Evolutionary conservation across 1,140 invertebrate species (phyloP), one percentile per base, ranked within the genome.

Genomic region (Chymomyza costata): DNA sequence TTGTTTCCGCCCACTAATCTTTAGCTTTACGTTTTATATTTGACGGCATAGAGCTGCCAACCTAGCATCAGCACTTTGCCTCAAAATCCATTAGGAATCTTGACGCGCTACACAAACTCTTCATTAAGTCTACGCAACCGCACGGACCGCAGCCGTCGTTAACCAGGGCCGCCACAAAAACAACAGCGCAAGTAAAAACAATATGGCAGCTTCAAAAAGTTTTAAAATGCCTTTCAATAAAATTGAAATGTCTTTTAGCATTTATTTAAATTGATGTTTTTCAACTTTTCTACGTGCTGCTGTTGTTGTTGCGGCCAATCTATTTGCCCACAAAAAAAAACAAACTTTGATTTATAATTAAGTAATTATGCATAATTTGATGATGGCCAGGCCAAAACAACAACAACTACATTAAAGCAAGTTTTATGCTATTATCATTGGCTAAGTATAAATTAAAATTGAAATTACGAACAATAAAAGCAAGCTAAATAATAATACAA

Each of bases 341-440:
- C 3, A 68, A 65, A 54, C 71, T 43, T 55, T 64, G 59, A 62
- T 71, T 67, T 60, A 80, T 78, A 78, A 78, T 78, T 80, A 61
- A 78, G 71, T 80, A 71, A 78, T 78, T 71, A 64, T 8, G 21
- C 3, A 8, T 25, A 25, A 25, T 25, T 3, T 25, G 21, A 3
- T 25, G 21, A 8, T 25, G 3, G 21, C 3, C 3, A 25, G 21
- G 21, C 8, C 8, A 25, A 25, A 8, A 8, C 8, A 25, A 25
- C 58, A 62, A 59, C 66, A 78, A 63, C 71, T 80, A 45, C 57
- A 55, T 55, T 60, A 56, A 56, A 39, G 52, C 57, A 32, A 67
- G 58, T 73, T 71, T 71, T 37, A 67, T 71, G 63, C 74, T 53
- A 56, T 65, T 74, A 58, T 76, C 62, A 54, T 50, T 46, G 57